Conservation (phyloP, 2,888 invertebrate species). For the Proisotoma minuta region DNA sequence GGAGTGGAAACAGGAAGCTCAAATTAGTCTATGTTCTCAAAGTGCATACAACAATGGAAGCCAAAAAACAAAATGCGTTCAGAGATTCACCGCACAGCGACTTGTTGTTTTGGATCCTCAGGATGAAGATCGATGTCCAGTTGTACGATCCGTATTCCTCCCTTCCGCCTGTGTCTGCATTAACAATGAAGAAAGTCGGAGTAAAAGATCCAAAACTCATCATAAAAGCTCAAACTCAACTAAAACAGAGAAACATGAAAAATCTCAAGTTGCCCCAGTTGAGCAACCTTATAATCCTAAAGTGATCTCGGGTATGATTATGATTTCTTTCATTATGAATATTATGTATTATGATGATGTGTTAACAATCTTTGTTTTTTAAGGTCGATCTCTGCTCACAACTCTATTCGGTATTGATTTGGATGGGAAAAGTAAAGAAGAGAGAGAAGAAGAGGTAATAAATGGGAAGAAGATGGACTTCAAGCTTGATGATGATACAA, state of each 20-base stretch:
- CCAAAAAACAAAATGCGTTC: constrained; percentile 28
- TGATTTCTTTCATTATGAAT: too few relatives aligned
- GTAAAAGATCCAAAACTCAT: too few relatives aligned
- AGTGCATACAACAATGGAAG: constrained; percentile 14
- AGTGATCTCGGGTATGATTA: too few relatives aligned
- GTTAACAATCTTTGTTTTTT: neutral
- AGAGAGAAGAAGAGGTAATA: neutral
- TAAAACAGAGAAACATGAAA: too few relatives aligned
- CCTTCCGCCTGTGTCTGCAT: constrained; percentile 46
- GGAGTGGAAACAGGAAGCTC: constrained; percentile 46
- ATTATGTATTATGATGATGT: neutral
- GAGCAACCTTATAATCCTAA: too few relatives aligned
- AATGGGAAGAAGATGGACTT: too few relatives aligned
- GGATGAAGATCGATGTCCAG: constrained; percentile 43
- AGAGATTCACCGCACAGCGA: constrained; percentile 44
- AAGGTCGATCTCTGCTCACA: neutral
- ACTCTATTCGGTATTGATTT: neutral
- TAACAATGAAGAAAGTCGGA: constrained; percentile 11
- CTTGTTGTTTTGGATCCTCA: constrained; percentile 44
- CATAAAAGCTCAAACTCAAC: too few relatives aligned
- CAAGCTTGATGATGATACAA: too few relatives aligned
- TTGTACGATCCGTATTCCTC: constrained; percentile 44
- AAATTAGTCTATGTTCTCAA: constrained; percentile 43
- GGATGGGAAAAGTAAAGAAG: neutral
- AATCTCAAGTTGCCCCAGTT: too few relatives aligned